A percentile compares a stretch with the other conserved stretches of the same genome.
These are phyloP conservation scores for Deroplatys truncata DNA, from an alignment of 2,888 invertebrate genomes.

Conservation along the genomic window DNA sequence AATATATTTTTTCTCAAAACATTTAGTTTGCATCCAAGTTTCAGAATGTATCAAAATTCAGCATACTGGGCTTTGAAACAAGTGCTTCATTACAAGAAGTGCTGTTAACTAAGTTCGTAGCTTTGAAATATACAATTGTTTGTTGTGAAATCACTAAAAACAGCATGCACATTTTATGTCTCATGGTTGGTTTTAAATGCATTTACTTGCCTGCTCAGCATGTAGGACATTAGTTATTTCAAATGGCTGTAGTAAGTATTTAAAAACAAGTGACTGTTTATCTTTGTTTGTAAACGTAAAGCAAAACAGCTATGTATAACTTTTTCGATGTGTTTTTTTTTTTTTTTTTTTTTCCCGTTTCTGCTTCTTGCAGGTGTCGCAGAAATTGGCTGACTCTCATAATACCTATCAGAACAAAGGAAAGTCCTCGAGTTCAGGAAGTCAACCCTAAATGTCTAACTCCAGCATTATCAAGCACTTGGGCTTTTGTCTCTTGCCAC, in stretches of 20 bases:
- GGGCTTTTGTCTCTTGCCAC: neutral
- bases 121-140: neutral
- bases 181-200: neutral
- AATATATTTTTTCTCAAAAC: too few species aligned
- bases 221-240: neutral
- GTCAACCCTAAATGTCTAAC: slow-evolving; percentile 18
- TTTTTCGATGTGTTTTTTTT: slow-evolving; percentile 11
- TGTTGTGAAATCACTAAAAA: neutral
- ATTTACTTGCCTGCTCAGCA: neutral
- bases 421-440: slow-evolving; percentile 17
- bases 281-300: neutral
- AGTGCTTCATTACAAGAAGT: neutral
- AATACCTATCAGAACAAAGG: slow-evolving; percentile 23
- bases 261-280: neutral
- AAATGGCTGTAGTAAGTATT: neutral
- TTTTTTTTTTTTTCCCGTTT: slow-evolving; percentile 12
- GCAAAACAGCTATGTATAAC: neutral
- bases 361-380: slow-evolving; percentile 25
- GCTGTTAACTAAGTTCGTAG: neutral
- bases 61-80: neutral
- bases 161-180: neutral
- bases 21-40: too few species aligned
- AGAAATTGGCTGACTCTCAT: slow-evolving; percentile 24
- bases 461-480: neutral
- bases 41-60: neutral